Base-by-base conservation (phyloP, 2,113 vertebrate genomes). In the Ariopsis seemanni region DNA sequence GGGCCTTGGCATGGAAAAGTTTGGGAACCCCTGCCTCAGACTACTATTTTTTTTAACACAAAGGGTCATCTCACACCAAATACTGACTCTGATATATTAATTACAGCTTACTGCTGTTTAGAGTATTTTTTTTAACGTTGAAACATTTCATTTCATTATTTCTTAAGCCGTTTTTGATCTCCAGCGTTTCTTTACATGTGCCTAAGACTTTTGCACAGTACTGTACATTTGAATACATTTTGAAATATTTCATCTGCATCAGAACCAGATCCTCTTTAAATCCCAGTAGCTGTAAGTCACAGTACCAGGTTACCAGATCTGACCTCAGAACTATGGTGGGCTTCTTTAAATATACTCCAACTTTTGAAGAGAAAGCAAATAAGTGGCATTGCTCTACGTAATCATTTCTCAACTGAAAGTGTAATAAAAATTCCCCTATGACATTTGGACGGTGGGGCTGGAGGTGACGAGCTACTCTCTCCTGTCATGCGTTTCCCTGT, bases 381-480 rank as follows among this genome's bases (percentile, higher is more conserved):
- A 89, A 88, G 74, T 90, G 57, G 63, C 87, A 92, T 91, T 90
- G 48, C 87, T 92, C 55, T 34, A 84, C 85, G 79, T 89, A 87
- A 91, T 91, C 75, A 89, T 92, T 92, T 92, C 87, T 83, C 82
- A 85, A 84, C 82, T 89, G 89, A 91, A 92, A 92, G 87, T 85
- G 85, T 81, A 89, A 93, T 90, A 93, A 88, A 93, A 86, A 93
- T 92, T 92, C 89, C 92, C 85, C 90, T 88, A 53, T 63, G 82
- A 78, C 92, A 84, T 91, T 91, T 89, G 71, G 85, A 91, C 25
- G 83, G 77, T 79, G 89, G 86, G 55, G 85, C 85, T 83, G 60
- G 62, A 82, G 87, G 84, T 84, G 71, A 91, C 53, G 88, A 84
- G 87, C 84, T 88, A 25, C 15, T 25, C 22, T 52, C 89, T 55